Percentiles rank a stretch among this genome's conserved stretches.
These are phyloP conservation scores for Solea solea DNA, from an alignment of 2,113 vertebrate species.

Conservation along the genomic window DNA sequence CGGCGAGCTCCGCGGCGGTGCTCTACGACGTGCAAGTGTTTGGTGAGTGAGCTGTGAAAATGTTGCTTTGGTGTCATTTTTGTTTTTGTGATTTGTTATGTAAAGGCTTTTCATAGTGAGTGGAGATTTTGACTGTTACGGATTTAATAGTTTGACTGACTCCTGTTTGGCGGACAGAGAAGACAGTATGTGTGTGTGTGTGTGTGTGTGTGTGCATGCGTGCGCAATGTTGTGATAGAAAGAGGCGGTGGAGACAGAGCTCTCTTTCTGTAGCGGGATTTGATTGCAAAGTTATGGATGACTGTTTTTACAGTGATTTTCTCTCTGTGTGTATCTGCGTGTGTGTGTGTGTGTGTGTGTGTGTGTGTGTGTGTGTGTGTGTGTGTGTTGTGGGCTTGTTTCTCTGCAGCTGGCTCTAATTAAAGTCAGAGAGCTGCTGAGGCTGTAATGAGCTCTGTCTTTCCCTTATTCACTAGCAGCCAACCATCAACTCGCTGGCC, in stretches of 20 bases:
- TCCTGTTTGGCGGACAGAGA: conserved; percentile 40
- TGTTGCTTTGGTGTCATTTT: background rate
- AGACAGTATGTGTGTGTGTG: conserved; percentile 11
- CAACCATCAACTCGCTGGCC: conserved; percentile 83
- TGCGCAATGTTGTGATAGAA: conserved; percentile 30
- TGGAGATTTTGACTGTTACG: conserved; percentile 29
- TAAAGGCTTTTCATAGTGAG: conserved; percentile 1
- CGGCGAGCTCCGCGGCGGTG: conserved; percentile 80
- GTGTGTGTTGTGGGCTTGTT: conserved; percentile 62
- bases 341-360: conserved; percentile 40
- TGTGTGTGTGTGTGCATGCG: background rate
- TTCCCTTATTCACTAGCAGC: conserved; percentile 79
- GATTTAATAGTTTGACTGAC: conserved; percentile 50
- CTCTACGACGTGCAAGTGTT: conserved; percentile 95
- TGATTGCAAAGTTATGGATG: conserved; percentile 75
- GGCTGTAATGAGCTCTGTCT: conserved; percentile 77
- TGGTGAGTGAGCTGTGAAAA: conserved; percentile 81
- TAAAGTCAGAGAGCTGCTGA: conserved; percentile 73
- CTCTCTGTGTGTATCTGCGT: conserved; percentile 19
- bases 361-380: conserved; percentile 44
- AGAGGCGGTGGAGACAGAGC: conserved; percentile 57
- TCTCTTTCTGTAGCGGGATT: conserved; percentile 56
- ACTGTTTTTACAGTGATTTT: conserved; percentile 81
- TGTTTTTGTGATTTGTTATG: background rate
- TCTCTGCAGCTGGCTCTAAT: conserved; percentile 80